phyloP scores from a whole-genome alignment of 2,797 vertebrate genomes.

The Pelodytes ibericus region DNA sequence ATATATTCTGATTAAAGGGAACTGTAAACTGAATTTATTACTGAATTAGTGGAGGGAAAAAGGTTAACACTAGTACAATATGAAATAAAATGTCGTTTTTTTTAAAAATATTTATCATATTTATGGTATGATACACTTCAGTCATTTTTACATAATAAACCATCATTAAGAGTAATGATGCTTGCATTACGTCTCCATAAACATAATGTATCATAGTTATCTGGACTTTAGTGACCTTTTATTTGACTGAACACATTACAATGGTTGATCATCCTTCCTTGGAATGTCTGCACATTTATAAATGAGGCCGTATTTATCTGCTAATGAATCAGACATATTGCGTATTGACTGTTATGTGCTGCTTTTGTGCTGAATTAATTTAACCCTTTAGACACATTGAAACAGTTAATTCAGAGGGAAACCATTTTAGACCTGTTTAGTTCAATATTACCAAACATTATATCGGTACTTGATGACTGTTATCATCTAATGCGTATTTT shows the following conservation, averaged over 20 bases:
- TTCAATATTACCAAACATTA: too few relatives aligned
- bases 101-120: background rate
- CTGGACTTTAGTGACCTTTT: conserved; percentile 7
- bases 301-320: conserved; percentile 2
- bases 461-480: too few relatives aligned
- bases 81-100: background rate
- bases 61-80: background rate
- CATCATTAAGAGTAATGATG: conserved; percentile 12
- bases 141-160: conserved; percentile 8
- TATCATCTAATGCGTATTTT: too few relatives aligned
- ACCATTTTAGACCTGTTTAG: too few relatives aligned
- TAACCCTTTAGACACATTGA: background rate
- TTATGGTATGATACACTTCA: background rate
- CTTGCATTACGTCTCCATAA: conserved; percentile 4
- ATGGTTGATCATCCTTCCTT: conserved; percentile 3
- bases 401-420: too few relatives aligned
- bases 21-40: conserved; percentile 1
- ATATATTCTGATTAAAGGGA: background rate
- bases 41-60: background rate
- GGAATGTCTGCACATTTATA: conserved; percentile 9
- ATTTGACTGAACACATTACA: conserved; percentile 3
- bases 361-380: background rate
- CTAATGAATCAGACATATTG: conserved; percentile 9
- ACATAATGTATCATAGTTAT: conserved; percentile 1
- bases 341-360: background rate